A percentile compares a stretch with the other conserved stretches of the same genome.
Conservation (phyloP, 2,797 vertebrate species). For the Tachyglossus aculeatus region DNA sequence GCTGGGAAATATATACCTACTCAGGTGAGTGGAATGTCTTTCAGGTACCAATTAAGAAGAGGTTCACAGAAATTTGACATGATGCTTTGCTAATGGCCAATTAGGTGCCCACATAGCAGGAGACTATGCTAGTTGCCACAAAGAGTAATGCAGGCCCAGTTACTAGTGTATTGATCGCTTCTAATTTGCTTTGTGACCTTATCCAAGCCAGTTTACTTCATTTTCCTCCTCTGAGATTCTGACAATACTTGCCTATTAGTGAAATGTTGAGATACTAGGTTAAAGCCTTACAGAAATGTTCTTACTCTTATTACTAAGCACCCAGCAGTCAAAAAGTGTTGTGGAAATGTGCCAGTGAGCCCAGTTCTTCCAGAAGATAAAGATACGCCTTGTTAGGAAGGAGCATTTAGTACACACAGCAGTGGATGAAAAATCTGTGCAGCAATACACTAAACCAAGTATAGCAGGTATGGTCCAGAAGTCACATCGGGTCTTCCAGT, state of each 20-base stretch:
- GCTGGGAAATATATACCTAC: no score
- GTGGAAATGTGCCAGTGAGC: no score
- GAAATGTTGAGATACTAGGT: conserved; percentile 3
- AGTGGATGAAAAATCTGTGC: no score
- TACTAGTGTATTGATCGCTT: background rate
- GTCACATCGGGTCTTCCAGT: no score
- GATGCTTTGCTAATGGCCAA: background rate
- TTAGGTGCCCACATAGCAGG: background rate
- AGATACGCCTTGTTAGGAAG: no score
- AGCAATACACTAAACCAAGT: no score
- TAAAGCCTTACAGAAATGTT: background rate
- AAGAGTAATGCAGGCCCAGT: background rate
- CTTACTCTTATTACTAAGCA: background rate
- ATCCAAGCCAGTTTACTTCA: background rate
- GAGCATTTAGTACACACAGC: no score
- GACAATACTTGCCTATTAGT: background rate
- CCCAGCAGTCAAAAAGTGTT: background rate
- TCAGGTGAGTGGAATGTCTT: conserved; percentile 11
- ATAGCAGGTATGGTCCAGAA: no score
- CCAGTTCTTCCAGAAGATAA: no score
- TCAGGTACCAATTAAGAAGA: no score
- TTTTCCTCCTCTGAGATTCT: conserved; percentile 1
- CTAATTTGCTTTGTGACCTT: conserved; percentile 3
- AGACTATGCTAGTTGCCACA: background rate
- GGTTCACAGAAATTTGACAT: background rate